Evolutionary conservation across 2,113 vertebrate species (phyloP), one percentile per base, ranked within the genome.

Genomic region (Callorhinus ursinus): DNA sequence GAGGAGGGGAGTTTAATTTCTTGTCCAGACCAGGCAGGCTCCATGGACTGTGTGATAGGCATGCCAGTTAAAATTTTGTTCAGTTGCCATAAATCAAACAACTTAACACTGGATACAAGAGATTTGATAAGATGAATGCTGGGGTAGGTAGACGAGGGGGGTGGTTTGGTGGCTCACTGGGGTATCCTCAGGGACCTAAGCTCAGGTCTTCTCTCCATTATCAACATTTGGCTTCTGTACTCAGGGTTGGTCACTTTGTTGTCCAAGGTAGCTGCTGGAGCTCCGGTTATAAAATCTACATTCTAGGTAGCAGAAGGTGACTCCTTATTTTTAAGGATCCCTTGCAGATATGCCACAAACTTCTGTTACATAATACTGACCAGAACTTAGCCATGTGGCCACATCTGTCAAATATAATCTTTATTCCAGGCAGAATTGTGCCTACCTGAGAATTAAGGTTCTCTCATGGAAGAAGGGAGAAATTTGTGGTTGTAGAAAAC

Each of bases 1-100:
- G 53, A 46, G 63, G 33, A 86, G 18, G 55, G 7, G 42, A 61
- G 90, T 72, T 82, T 51, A n/a, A 39, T 91, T 80, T 95, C 72
- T 83, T 89, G 42, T 76, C 39, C 31, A 83, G 92, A 93, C 79
- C 36, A 31, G 15, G 5, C 19, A 46, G 67, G 16, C 36, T 92
- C 42, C 42, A 36, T 63, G 69, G 67, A 39, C 74, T 69, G 0
- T 63, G 9, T 7, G n/a, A 61, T 14, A 57, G 55, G 51, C 28
- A 0, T n/a, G 55, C 53, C 72, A 82, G 31, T 88, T 59, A 88
- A 26, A 71, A n/a, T 93, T 86, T 72, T 83, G 16, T 92, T 46
- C 61, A 24, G 8, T 82, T 82, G 33, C 13, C 2, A 0, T 86
- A 46, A 59, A 59, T 51, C 19, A 72, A 28, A 87, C 10, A 61